phyloP scores from a whole-genome alignment of 1,140 invertebrate genomes.

The Leptestheria dahalacensis region DNA sequence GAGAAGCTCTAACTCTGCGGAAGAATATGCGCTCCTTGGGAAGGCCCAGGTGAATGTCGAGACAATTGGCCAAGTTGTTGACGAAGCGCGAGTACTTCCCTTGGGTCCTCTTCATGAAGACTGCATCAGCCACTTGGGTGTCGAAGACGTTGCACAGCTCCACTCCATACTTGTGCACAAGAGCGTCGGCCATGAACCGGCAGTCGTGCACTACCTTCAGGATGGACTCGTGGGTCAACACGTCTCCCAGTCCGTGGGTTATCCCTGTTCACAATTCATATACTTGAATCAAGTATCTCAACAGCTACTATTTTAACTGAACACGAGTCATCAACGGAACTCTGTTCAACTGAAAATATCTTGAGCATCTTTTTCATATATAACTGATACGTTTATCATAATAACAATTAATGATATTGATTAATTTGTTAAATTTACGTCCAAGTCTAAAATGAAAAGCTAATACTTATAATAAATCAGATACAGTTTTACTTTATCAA shows the following conservation, averaged over 20 bases:
- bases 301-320: too few species aligned
- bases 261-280: too few species aligned
- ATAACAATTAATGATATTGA: too few species aligned
- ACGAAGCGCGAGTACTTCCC: not conserved
- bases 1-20: not conserved
- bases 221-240: constrained; percentile 2
- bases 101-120: not conserved
- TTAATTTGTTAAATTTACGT: too few species aligned
- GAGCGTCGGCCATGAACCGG: constrained; percentile 10
- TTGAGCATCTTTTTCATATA: too few species aligned
- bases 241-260: not conserved
- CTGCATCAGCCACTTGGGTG: constrained; percentile 7
- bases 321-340: too few species aligned
- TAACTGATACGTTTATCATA: too few species aligned
- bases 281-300: too few species aligned
- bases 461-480: too few species aligned
- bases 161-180: constrained; percentile 13
- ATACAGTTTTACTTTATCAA: too few species aligned
- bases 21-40: not conserved
- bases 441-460: too few species aligned
- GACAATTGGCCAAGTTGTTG: not conserved
- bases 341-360: too few species aligned
- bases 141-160: constrained; percentile 14
- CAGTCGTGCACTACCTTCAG: constrained; percentile 16
- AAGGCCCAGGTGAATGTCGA: not conserved